Evolutionary conservation across 1,140 invertebrate genomes (phyloP).

Genomic region (Sycophila sp.): DNA sequence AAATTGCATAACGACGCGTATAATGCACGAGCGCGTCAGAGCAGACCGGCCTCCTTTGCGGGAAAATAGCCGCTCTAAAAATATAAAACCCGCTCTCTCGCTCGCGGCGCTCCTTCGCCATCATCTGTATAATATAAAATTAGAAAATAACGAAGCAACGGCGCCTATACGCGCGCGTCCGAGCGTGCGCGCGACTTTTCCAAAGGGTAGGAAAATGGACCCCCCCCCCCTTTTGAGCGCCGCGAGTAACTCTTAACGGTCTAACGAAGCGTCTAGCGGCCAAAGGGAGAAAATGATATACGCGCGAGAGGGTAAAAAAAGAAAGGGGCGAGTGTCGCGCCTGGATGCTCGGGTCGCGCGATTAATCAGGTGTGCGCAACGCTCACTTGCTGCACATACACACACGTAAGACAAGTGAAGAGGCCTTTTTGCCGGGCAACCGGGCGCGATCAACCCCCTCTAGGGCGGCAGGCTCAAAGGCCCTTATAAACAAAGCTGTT

Average conservation of each 20-base stretch:
- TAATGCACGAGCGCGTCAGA: background rate
- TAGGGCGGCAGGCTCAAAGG: slow-evolving; percentile 33
- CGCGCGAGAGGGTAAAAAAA: background rate
- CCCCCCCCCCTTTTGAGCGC: background rate
- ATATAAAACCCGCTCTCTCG: no score
- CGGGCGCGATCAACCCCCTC: background rate
- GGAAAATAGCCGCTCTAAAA: background rate
- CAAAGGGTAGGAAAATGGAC: background rate
- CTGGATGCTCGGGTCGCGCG: slow-evolving; percentile 35
- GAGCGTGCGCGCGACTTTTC: background rate
- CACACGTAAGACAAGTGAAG: background rate
- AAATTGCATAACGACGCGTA: slow-evolving; percentile 1
- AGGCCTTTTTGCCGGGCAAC: slow-evolving; percentile 15
- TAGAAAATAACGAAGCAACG: background rate
- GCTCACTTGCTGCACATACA: background rate
- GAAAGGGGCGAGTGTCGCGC: background rate
- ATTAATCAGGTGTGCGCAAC: slow-evolving; percentile 48
- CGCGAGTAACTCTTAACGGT: slow-evolving; percentile 39
- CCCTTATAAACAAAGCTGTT: slow-evolving; percentile 3
- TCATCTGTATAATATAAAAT: background rate
- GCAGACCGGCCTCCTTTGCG: background rate
- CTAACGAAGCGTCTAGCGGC: slow-evolving; percentile 46
- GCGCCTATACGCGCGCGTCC: background rate
- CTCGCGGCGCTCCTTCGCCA: no score
- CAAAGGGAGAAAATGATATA: slow-evolving; percentile 19